Conservation (phyloP, 2,113 vertebrate species). For the Hemiscyllium ocellatum region DNA sequence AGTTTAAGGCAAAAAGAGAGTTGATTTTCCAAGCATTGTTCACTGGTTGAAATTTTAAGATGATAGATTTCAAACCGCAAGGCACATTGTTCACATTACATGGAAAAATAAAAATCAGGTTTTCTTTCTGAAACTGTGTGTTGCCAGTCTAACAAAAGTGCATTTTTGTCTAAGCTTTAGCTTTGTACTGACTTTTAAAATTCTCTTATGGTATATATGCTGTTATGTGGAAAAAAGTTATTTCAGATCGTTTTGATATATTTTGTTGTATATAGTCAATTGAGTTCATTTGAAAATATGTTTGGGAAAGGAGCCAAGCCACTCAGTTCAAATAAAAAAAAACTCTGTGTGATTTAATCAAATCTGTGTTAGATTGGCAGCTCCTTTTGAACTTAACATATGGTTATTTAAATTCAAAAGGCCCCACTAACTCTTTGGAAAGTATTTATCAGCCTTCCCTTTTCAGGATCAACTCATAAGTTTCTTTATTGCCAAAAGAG, state of each 20-base stretch:
- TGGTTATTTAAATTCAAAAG: not conserved
- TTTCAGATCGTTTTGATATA: not conserved
- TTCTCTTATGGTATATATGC: not conserved
- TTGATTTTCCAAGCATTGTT: not conserved
- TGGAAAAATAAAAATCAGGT: not conserved
- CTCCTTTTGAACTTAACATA: not conserved
- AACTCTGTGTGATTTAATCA: not conserved
- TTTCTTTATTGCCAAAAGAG: not conserved
- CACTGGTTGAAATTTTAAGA: not conserved
- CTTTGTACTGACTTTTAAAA: not conserved
- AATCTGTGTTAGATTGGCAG: slow-evolving; percentile 18
- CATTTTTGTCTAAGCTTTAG: not conserved
- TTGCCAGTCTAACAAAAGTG: not conserved
- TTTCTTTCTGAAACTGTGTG: not conserved
- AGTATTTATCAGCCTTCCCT: not conserved
- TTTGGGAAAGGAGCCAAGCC: not conserved
- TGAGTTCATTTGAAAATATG: not conserved
- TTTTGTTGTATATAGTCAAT: not conserved
- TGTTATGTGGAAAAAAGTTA: not conserved
- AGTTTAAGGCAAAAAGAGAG: not conserved
- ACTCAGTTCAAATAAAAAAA: slow-evolving; percentile 16
- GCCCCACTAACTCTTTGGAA: not conserved
- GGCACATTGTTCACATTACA: not conserved
- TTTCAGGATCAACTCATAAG: not conserved
- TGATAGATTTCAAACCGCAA: not conserved